Base-by-base conservation (phyloP, 2,797 vertebrate genomes). In the Myotis daubentonii region DNA sequence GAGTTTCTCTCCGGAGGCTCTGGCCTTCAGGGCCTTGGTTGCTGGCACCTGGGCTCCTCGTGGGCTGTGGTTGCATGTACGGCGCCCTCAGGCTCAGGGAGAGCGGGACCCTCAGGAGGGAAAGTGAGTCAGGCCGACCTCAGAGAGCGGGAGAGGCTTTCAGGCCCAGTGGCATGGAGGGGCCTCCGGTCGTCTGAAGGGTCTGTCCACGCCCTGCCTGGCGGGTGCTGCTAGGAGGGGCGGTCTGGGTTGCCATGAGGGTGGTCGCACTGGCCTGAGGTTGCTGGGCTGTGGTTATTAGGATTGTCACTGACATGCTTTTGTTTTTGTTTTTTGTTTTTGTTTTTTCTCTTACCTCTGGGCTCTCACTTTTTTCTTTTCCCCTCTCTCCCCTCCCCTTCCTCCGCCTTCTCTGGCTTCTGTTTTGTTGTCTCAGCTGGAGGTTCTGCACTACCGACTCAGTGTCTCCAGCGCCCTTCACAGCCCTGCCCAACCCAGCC, bases 401-500 rank as follows among this genome's bases (percentile, higher is more conserved):
- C 95, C 96, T 94, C 89, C 47, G 33, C 72, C 51, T 66, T 51
- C n/a, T 83, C 81, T 49, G 94, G 96, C 95, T 93, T 96, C 96
- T 98, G 97, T 98, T 98, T 98, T 98, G 98, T 98, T 98, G 99
- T 99, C 98, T 98, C 99, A 99, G 99, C 99, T 99, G 99, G 99
- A 99, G 98, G 98, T 99, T 99, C 99, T 99, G 98, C 99, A 99
- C 99, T 99, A 99, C 98, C 98, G 99, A 97, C 99, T 99, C 99
- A 99, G 99, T 99, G 98, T 99, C 98, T 99, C 99, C 99, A 99
- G 99, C 98, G 98, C 99, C 99, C 99, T 98, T 98, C 98, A 98
- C 98, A 98, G 99, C 98, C 98, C 98, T 98, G 98, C 98, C 98
- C 99, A 99, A 98, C 98, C 99, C 98, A 99, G 99, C 98, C 99